Evolutionary conservation across 2,797 vertebrate genomes (phyloP), one percentile per base, ranked within the genome.

Genomic region (Anas bernieri): DNA sequence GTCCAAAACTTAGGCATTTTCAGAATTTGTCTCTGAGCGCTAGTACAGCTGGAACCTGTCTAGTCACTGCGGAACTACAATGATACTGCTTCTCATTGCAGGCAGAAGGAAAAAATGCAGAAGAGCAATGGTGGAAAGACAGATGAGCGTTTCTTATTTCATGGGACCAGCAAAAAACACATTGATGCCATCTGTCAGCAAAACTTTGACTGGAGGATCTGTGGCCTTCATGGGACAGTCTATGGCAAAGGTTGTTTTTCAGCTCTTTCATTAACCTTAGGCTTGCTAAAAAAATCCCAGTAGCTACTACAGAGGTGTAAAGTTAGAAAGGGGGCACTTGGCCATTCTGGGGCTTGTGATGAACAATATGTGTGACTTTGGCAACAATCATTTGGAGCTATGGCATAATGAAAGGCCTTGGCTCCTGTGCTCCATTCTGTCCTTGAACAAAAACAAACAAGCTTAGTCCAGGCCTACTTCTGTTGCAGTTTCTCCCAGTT

Each of bases 121-220:
- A 98, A 98, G 86, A 98, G 68, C 37, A 99, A 98, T 1, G 68
- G 31, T 6, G 98, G 98, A 3, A 93, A 85, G 30, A 50, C 77
- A 25, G 77, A 88, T 2, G 99, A 99, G 89, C 97, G 95, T 63
- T 95, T 94, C 85, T 98, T 99, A 43, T 99, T 99, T 95, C 99
- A 99, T 2, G 99, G 99, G 78, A 99, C 99, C 1, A 97, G 97
- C 64, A 39, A 93, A 23, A 95, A 93, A 69, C 69, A 98, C 5
- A 73, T 98, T 0, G 97, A 98, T 0, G 97, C 98, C 91, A 99
- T 99, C 96, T 99, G 99, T 95, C 96, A 83, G 63, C 94, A 98
- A 92, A 99, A 99, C 97, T 99, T 99, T 80, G 99, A 99, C 96
- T 99, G 99, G 99, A 98, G 99, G 76, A 96, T 99, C 96, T 99